phyloP scores from a whole-genome alignment of 2,797 vertebrate genomes.

The Sebastes melanostomus region DNA sequence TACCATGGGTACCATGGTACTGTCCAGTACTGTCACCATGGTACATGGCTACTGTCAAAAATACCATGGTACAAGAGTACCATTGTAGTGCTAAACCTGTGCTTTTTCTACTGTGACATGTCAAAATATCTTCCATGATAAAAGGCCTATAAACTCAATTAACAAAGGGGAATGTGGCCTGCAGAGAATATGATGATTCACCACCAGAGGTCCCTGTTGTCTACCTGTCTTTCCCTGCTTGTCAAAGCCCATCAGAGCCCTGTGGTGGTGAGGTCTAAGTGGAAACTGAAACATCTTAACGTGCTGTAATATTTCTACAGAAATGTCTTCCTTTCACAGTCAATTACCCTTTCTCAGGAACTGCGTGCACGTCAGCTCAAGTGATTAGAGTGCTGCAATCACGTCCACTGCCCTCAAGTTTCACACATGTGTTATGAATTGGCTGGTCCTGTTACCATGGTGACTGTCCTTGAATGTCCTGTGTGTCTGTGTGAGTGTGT shows the following conservation, averaged over 20 bases:
- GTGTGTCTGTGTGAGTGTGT: slow-evolving; percentile 2
- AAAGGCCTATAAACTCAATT: neutral
- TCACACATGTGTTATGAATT: slow-evolving; percentile 39
- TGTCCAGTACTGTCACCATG: too few species aligned
- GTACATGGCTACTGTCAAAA: too few species aligned
- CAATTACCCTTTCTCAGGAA: neutral
- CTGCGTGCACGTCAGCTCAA: neutral
- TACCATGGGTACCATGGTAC: too few species aligned
- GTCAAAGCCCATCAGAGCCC: neutral
- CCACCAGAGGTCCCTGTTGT: slow-evolving; percentile 64
- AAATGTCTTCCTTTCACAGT: neutral
- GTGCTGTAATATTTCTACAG: neutral
- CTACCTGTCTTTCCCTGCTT: neutral
- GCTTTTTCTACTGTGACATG: neutral
- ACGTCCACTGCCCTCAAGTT: slow-evolving; percentile 43
- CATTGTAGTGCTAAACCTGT: neutral
- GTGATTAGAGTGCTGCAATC: slow-evolving; percentile 48
- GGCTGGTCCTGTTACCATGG: slow-evolving; percentile 64
- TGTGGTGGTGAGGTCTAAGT: neutral
- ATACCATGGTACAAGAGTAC: too few species aligned
- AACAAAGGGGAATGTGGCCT: neutral
- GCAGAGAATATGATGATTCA: neutral
- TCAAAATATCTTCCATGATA: neutral
- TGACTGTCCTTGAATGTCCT: slow-evolving; percentile 59
- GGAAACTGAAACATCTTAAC: neutral